These are phyloP conservation scores for Caerostris darwini DNA, from an alignment of 1,140 invertebrate species.

Conservation along the genomic window DNA sequence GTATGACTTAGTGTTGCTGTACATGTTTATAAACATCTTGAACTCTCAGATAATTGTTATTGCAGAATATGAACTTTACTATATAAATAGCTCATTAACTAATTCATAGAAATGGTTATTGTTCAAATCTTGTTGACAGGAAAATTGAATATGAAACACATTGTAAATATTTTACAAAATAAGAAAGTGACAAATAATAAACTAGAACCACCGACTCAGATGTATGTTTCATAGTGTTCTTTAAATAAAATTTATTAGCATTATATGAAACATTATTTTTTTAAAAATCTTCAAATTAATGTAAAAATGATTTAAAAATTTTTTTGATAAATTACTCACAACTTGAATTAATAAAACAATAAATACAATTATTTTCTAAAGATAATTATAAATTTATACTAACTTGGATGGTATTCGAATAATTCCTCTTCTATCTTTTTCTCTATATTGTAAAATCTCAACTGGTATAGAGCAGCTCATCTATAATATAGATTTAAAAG, in stretches of 20 bases:
- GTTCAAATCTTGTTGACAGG: too few species aligned
- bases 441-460: constrained; percentile 65
- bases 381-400: constrained; percentile 13
- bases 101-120: too few species aligned
- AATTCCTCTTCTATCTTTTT: constrained; percentile 54
- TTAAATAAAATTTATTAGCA: neutral
- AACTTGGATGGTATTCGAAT: constrained; percentile 66
- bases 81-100: too few species aligned
- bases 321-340: neutral
- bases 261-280: neutral
- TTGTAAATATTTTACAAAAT: too few species aligned
- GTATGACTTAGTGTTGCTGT: too few species aligned
- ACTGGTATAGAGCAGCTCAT: constrained; percentile 61
- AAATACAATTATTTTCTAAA: neutral
- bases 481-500: constrained; percentile 20
- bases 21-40: too few species aligned
- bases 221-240: neutral
- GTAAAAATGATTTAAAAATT: too few species aligned
- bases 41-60: too few species aligned
- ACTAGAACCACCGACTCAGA: neutral
- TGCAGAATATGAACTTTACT: too few species aligned
- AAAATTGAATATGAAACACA: too few species aligned
- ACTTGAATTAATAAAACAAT: neutral
- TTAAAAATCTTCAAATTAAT: neutral
- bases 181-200: too few species aligned